Evolutionary conservation across 2,888 invertebrate species (phyloP).

Genomic region (Meganola albula): DNA sequence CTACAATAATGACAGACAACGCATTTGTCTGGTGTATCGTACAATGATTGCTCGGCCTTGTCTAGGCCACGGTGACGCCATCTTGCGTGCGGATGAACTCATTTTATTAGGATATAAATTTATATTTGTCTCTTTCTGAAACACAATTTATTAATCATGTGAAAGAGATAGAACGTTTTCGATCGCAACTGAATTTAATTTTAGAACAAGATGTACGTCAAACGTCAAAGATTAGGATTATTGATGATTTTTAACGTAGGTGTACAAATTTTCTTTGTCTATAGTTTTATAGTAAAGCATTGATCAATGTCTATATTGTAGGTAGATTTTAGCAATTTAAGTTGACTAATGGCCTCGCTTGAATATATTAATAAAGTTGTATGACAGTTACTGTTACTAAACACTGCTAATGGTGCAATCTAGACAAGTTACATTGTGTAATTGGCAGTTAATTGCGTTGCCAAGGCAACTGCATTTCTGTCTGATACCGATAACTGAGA

Average conservation of each 20-base stretch:
- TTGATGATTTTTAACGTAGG: constrained; percentile 16
- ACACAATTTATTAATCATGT: constrained; percentile 16
- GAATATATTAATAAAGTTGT: constrained; percentile 14
- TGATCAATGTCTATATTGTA: constrained; percentile 2
- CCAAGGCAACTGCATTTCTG: constrained; percentile 43
- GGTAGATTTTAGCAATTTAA: constrained; percentile 3
- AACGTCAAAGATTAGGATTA: constrained; percentile 21
- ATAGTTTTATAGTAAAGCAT: constrained; percentile 3
- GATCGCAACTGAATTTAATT: constrained; percentile 39
- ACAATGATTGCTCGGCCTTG: constrained; percentile 75
- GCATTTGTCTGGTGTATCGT: constrained; percentile 63
- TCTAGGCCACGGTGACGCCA: constrained; percentile 77
- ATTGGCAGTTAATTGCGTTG: constrained; percentile 52
- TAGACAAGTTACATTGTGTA: constrained; percentile 40
- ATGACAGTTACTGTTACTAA: constrained; percentile 24
- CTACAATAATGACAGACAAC: constrained; percentile 53
- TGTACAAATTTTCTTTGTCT: constrained; percentile 24
- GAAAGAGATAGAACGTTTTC: constrained; percentile 39
- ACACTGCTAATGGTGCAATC: constrained; percentile 23
- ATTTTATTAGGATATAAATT: constrained; percentile 64
- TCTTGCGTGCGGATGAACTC: constrained; percentile 63
- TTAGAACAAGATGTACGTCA: constrained; percentile 39
- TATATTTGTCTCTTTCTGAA: constrained; percentile 49
- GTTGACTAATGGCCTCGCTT: constrained; percentile 15
- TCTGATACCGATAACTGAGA: constrained; percentile 47